Percentiles rank a stretch among this genome's conserved stretches.
phyloP scores from a whole-genome alignment of 2,888 invertebrate species.

The Drosophila neotestacea region DNA sequence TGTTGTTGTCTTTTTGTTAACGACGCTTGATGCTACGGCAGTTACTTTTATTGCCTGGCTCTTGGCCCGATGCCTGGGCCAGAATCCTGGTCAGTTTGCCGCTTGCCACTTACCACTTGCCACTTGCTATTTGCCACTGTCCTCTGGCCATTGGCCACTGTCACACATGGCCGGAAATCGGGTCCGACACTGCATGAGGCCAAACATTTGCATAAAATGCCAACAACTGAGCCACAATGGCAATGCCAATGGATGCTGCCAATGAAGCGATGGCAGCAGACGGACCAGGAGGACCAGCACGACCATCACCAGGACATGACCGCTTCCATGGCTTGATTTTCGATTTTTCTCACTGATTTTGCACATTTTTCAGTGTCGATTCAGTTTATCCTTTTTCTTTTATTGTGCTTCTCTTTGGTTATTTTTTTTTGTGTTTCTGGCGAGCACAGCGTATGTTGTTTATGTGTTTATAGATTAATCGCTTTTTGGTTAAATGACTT shows the following conservation, averaged over 20 bases:
- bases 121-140: constrained; percentile 32
- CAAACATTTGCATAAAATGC: constrained; percentile 79
- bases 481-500: constrained; percentile 84
- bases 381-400: constrained; percentile 29
- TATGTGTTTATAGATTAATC: constrained; percentile 84
- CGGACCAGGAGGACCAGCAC: background rate
- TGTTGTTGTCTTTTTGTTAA: constrained; percentile 47
- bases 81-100: constrained; percentile 25
- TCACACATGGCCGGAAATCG: constrained; percentile 80
- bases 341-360: constrained; percentile 80
- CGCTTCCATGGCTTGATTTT: constrained; percentile 54
- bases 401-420: constrained; percentile 3
- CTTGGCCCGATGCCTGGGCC: constrained; percentile 2
- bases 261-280: constrained; percentile 26
- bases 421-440: constrained; percentile 4
- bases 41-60: constrained; percentile 68
- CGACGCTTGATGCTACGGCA: constrained; percentile 47
- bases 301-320: constrained; percentile 8
- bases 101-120: constrained; percentile 39
- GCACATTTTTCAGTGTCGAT: constrained; percentile 74
- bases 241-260: constrained; percentile 18
- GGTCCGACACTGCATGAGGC: constrained; percentile 74
- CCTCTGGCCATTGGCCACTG: constrained; percentile 61
- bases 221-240: constrained; percentile 44
- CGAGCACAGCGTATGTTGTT: constrained; percentile 76